Evolutionary conservation across 2,888 invertebrate genomes (phyloP), one percentile per base, ranked within the genome.

Genomic region (Campoletis raptor): DNA sequence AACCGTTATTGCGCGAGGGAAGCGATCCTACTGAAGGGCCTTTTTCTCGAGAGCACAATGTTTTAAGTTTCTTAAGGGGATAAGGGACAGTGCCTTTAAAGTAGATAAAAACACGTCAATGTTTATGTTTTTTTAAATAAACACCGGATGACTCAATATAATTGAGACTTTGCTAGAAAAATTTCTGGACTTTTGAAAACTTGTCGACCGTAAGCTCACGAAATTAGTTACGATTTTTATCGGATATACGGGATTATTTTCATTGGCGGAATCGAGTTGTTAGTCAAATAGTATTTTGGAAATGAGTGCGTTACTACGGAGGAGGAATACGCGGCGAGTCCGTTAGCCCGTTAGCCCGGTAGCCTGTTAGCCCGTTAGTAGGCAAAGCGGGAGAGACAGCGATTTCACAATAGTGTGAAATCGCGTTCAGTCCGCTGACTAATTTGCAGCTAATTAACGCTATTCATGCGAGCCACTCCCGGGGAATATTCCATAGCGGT

Each of bases 1-100:
- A 92, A 92, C 93, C 93, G 93, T 93, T 93, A 93, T 45, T 89
- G 90, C 18, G 30, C 37, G 57, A 66, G 76, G 21, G 45, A 24
- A 30, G 2, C 21, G 21, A 54, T 21, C 10, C 6, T 5, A 1
- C 48, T 18, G 6, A 48, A 48, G 48, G 18, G 7, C 18, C 30
- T 30, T 48, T n/a, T 48, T 48, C 7, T 48, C 48, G 6, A 48
- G 48, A 5, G n/a, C 48, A 3, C 42, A 40, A 40, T 40, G 7
- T 9, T 6, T 40, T 40, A 2, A 40, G 40, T 9, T 40, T 40
- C 9, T 40, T 40, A 40, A 40, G 40, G 4, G 40, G 40, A 8
- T n/a, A n/a, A n/a, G n/a, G n/a, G n/a, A n/a, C n/a, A n/a, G n/a
- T n/a, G n/a, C n/a, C n/a, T n/a, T n/a, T n/a, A n/a, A n/a, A n/a